Evolutionary conservation across 2,113 vertebrate species (phyloP).

Genomic region (pig (Sus scrofa)): T2T-Sscrofa CM000816.6:12723001-12723500

Average conservation of each 20-base stretch:
- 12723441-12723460: not conserved
- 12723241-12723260: no score
- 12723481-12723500: not conserved
- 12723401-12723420: not conserved
- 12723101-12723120: not conserved
- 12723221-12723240: no score
- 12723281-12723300: no score
- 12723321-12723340: no score
- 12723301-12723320: no score
- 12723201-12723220: no score
- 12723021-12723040: not conserved
- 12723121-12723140: no score
- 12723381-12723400: not conserved
- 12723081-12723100: not conserved
- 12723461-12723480: not conserved
- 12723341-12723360: not conserved
- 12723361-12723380: not conserved
- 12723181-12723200: no score
- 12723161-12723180: no score
- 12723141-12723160: no score
- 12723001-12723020: not conserved
- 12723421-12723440: not conserved
- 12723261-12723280: no score
- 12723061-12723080: not conserved
- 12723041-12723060: not conserved